A percentile compares a stretch with the other conserved stretches of the same genome.
Evolutionary conservation across 2,797 vertebrate genomes (phyloP).

Genomic region (Microhierax caerulescens): DNA sequence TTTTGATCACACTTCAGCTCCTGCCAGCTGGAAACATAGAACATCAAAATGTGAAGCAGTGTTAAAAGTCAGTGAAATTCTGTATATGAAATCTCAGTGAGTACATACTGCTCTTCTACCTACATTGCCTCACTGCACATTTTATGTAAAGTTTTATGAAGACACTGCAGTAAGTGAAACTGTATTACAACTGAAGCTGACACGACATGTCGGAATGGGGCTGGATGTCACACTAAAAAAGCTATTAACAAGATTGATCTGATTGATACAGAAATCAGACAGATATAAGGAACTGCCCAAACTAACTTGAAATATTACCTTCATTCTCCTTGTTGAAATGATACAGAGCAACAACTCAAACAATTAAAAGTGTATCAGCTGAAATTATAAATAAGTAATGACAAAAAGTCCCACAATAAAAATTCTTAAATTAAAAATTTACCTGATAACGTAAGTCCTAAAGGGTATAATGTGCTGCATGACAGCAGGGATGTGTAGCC

Average conservation of each 20-base stretch:
- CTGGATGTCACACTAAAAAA: not conserved
- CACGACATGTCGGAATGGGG: not conserved
- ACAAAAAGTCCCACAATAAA: not conserved
- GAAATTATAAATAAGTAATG: not conserved
- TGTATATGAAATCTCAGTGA: not conserved
- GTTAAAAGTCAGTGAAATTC: not conserved
- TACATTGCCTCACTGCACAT: not conserved
- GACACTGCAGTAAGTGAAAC: not conserved
- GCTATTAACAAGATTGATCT: not conserved
- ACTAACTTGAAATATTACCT: not conserved
- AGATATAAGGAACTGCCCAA: not conserved
- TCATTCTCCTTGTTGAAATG: not conserved
- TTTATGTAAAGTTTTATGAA: not conserved
- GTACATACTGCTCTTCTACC: not conserved
- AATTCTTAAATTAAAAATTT: slow-evolving; percentile 40
- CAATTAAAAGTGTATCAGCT: not conserved
- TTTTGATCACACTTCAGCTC: slow-evolving; percentile 35
- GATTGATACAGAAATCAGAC: not conserved
- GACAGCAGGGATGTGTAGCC: slow-evolving; percentile 98
- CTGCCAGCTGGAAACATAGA: slow-evolving; percentile 48
- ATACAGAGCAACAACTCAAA: not conserved
- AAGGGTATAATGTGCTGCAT: slow-evolving; percentile 99
- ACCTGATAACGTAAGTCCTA: slow-evolving; percentile 97
- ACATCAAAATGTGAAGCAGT: not conserved
- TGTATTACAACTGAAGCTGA: not conserved